Percentiles rank a stretch among this genome's conserved stretches.
Conservation (phyloP, 1,140 invertebrate species). For the Hetaerina americana region DNA sequence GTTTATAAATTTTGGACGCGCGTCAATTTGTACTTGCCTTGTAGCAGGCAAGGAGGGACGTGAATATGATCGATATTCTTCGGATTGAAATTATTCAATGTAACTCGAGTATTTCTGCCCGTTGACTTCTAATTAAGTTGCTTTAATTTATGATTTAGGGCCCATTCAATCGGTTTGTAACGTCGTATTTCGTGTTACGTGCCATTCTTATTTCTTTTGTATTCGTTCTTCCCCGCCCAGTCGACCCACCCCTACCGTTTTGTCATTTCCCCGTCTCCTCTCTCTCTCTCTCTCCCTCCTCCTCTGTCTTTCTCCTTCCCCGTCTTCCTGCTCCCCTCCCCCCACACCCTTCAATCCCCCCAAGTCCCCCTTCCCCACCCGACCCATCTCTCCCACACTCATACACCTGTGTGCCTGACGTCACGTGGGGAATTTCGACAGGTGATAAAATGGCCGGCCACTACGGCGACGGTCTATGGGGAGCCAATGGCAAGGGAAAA, state of each 20-base stretch:
- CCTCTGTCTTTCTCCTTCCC: not conserved
- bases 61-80: no score
- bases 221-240: no score
- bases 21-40: no score
- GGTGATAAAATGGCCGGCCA: not conserved
- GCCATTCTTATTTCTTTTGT: not conserved
- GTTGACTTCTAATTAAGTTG: not conserved
- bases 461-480: not conserved
- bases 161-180: not conserved
- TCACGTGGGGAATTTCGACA: not conserved
- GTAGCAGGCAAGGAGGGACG: no score
- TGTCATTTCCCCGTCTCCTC: not conserved
- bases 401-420: not conserved
- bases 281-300: no score
- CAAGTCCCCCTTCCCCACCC: not conserved
- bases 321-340: not conserved
- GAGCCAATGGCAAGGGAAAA: not conserved
- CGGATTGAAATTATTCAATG: no score
- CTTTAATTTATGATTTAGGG: not conserved
- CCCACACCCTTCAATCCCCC: no score
- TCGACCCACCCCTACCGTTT: no score
- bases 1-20: no score
- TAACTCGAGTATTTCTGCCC: no score
- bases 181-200: not conserved
- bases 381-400: not conserved